These are phyloP conservation scores for Drosophila insularis DNA, from an alignment of 1,140 invertebrate genomes.

Conservation along the genomic window DNA sequence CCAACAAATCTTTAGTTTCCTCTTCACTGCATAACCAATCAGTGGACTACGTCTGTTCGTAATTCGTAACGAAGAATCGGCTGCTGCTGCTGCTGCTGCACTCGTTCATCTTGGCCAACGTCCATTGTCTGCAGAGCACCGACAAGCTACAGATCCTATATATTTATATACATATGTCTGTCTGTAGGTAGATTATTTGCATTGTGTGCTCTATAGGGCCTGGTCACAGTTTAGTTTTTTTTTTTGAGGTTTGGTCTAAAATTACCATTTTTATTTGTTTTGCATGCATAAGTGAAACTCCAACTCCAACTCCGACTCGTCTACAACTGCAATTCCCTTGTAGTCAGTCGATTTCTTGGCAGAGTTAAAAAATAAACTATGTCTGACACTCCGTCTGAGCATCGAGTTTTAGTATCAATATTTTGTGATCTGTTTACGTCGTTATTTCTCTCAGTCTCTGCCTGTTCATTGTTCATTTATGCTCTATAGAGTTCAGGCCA, in stretches of 20 bases:
- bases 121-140: neutral
- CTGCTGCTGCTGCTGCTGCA: neutral
- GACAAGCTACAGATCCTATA: neutral
- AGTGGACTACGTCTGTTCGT: conserved; percentile 9
- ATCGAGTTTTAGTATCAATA: conserved; percentile 13
- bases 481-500: neutral
- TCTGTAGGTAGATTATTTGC: conserved; percentile 3
- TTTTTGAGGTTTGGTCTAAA: conserved; percentile 14
- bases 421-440: conserved; percentile 23
- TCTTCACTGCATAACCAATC: conserved; percentile 29
- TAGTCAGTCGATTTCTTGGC: conserved; percentile 7
- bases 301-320: too few species aligned
- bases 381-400: conserved; percentile 15
- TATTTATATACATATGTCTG: neutral
- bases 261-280: conserved; percentile 23
- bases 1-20: conserved; percentile 5
- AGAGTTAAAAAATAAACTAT: conserved; percentile 5
- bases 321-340: neutral
- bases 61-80: conserved; percentile 10
- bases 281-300: conserved; percentile 17
- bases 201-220: conserved; percentile 2
- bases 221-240: conserved; percentile 1
- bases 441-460: conserved; percentile 2
- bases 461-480: conserved; percentile 1
- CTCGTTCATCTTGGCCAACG: conserved; percentile 12